Percentiles rank a stretch among this genome's conserved stretches.
phyloP scores from a whole-genome alignment of 1,140 invertebrate species.

The Formica exsecta region DNA sequence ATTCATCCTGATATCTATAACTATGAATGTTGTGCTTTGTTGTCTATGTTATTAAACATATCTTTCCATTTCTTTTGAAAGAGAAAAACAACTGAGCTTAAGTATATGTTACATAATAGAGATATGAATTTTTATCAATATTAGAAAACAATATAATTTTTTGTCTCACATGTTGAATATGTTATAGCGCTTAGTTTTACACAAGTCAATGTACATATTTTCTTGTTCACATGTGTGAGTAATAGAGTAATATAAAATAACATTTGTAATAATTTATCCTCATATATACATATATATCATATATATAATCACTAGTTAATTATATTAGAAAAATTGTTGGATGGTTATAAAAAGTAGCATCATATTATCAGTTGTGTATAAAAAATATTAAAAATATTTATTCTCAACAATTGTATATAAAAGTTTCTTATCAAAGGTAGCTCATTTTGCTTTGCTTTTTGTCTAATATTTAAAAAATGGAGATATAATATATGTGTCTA shows the following conservation, averaged over 20 bases:
- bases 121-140: constrained; percentile 10
- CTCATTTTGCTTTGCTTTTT: not conserved
- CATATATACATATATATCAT: not conserved
- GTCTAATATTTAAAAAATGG: not conserved
- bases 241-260: constrained; percentile 46
- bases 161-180: constrained; percentile 53
- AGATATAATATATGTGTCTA: not conserved
- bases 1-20: constrained; percentile 3
- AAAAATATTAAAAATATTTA: constrained; percentile 55
- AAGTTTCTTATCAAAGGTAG: constrained; percentile 20
- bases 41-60: not conserved
- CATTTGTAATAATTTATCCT: constrained; percentile 23
- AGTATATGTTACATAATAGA: not conserved
- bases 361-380: not conserved
- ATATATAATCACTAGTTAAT: constrained; percentile 3
- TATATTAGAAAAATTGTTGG: constrained; percentile 8
- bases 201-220: constrained; percentile 67
- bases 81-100: constrained; percentile 20
- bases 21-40: not conserved
- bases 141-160: constrained; percentile 35
- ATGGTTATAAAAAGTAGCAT: constrained; percentile 20
- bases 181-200: constrained; percentile 64
- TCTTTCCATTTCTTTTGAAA: constrained; percentile 6
- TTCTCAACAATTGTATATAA: constrained; percentile 29
- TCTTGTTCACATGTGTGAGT: constrained; percentile 2